Evolutionary conservation across 1,140 invertebrate genomes (phyloP), one percentile per base, ranked within the genome.

Genomic region (Procambarus clarkii): DNA sequence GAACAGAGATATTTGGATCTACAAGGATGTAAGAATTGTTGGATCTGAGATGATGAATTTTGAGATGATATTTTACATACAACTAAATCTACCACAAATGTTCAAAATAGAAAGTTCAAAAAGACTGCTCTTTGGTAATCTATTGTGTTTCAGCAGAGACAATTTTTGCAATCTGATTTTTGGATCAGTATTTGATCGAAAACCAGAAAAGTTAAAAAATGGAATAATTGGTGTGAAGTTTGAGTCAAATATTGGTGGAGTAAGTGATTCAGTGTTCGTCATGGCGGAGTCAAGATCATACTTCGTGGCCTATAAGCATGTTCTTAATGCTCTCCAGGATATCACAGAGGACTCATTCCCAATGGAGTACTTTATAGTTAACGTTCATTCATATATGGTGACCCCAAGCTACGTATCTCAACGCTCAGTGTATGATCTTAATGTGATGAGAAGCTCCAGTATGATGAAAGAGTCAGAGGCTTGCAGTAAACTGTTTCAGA

Each of bases 81-180:
- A 88, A 15, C 79, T 93, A 8, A 80, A 84, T 44, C 45, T 81
- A 13, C 48, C 83, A 18, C 89, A 69, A 94, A 46, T 84, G 81
- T 3, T 91, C 0, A 93, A 86, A 60, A 71, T 92, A 9, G 88
- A 93, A 71, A 88, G 58, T 34, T 95, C 95, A 0, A 96, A 96
- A 93, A 94, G 96, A 79, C 95, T 98, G 50, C 95, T 97, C 93
- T 96, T 94, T 94, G 97, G 97, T 0, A 96, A 97, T 0, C 94
- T 98, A 18, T 93, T 98, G 0, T 96, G 96, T 91, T 95, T 98
- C 45, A 96, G 96, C 0, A 94, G 92, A 9, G 96, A 97, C 93
- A 95, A 96, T 79, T 98, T 97, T 94, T 94, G 95, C 48, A 95
- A 95, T 58, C 94, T 97, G 54, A 94, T 97, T 64, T 96, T 97